Evolutionary conservation across 2,888 invertebrate species (phyloP).

Genomic region (Pristionchus maxplancki): DNA sequence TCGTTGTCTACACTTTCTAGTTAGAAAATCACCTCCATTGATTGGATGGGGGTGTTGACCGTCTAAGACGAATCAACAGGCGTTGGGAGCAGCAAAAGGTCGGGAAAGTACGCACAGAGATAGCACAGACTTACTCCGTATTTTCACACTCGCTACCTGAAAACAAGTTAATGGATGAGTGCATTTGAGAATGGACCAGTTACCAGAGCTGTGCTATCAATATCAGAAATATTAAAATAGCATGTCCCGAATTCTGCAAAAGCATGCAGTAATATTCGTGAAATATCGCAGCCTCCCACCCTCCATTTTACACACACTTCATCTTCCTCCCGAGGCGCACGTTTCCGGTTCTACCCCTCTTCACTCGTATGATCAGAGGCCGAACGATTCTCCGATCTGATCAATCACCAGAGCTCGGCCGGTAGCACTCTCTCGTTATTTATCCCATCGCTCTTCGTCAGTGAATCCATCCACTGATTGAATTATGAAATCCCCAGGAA

Average conservation of each 20-base stretch:
- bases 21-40: not conserved
- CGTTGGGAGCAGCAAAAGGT: not conserved
- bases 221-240: too few species aligned
- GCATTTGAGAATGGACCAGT: too few species aligned
- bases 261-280: constrained; percentile 1
- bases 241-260: not conserved
- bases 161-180: not conserved
- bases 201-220: too few species aligned
- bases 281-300: not conserved
- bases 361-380: not conserved
- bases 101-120: not conserved
- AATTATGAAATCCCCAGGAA: not conserved
- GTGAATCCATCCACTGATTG: not conserved
- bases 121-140: not conserved
- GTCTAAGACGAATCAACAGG: not conserved
- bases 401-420: not conserved
- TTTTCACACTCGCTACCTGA: not conserved
- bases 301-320: constrained; percentile 28
- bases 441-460: not conserved
- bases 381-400: not conserved
- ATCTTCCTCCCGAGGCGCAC: not conserved
- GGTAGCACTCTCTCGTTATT: not conserved
- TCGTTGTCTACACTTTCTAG: not conserved
- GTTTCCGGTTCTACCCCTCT: not conserved
- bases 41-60: not conserved